Percentiles rank a stretch among this genome's conserved stretches.
Evolutionary conservation across 2,113 vertebrate genomes (phyloP).

Genomic region (Albula goreensis): DNA sequence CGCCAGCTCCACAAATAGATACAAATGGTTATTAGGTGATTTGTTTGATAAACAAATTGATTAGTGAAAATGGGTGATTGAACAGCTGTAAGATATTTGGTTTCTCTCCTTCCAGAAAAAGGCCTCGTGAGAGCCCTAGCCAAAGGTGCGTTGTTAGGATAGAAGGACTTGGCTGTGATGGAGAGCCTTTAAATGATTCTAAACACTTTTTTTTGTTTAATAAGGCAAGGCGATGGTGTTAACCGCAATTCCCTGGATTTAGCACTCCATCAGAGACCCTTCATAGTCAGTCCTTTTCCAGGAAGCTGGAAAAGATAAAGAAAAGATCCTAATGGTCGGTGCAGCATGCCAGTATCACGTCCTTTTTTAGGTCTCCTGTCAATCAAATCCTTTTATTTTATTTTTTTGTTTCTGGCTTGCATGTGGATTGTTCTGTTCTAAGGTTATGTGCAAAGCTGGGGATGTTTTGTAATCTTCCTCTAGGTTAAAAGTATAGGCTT

Average conservation of each 20-base stretch:
- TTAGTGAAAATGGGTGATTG: conserved; percentile 49
- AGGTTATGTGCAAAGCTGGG: neutral
- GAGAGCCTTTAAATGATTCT: neutral
- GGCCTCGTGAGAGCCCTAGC: neutral
- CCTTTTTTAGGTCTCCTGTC: neutral
- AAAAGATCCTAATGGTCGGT: neutral
- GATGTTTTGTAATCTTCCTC: neutral
- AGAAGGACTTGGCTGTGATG: neutral
- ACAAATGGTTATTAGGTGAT: conserved; percentile 73
- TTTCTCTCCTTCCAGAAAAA: conserved; percentile 22
- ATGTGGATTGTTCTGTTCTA: neutral
- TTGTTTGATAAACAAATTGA: conserved; percentile 78
- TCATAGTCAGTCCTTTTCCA: neutral
- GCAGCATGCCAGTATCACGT: neutral
- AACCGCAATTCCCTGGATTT: neutral
- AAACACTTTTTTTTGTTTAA: conserved; percentile 5
- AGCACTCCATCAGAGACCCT: neutral
- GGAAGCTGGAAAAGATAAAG: conserved; percentile 1
- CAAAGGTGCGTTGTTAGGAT: neutral
- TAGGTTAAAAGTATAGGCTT: conserved; percentile 5
- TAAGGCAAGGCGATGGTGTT: neutral
- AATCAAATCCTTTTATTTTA: neutral
- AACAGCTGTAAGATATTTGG: conserved; percentile 36
- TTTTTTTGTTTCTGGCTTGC: neutral
- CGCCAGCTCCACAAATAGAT: conserved; percentile 67